phyloP scores from a whole-genome alignment of 2,113 vertebrate genomes.

The Ophthalmolycus amberensis region DNA sequence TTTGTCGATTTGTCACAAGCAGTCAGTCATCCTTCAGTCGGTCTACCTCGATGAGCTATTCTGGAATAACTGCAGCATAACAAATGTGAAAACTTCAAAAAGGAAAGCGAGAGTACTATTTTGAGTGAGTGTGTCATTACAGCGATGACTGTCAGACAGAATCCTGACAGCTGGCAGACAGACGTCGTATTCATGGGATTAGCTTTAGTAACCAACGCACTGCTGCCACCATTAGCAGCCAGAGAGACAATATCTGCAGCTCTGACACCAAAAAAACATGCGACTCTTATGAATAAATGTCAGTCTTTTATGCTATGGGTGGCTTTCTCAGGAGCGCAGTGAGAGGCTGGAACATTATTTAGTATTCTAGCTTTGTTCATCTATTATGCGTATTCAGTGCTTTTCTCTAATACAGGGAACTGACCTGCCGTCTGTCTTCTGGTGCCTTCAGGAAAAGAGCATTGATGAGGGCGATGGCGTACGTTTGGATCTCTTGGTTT shows the following conservation, averaged over 20 bases:
- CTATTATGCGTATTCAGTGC: not conserved
- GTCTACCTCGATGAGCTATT: slow-evolving; percentile 8
- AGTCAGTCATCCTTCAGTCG: slow-evolving; percentile 11
- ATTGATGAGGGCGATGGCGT: slow-evolving; percentile 97
- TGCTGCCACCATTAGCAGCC: slow-evolving; percentile 22
- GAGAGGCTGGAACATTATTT: slow-evolving; percentile 28
- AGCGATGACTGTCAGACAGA: slow-evolving; percentile 36
- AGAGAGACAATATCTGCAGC: slow-evolving; percentile 36
- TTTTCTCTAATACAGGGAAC: slow-evolving; percentile 60
- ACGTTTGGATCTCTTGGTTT: slow-evolving; percentile 99
- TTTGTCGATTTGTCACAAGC: slow-evolving; percentile 10
- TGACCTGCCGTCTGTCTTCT: slow-evolving; percentile 96
- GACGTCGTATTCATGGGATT: slow-evolving; percentile 43
- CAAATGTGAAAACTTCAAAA: slow-evolving; percentile 60
- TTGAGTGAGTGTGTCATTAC: slow-evolving; percentile 37
- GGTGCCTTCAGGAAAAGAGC: slow-evolving; percentile 98
- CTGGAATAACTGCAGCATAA: slow-evolving; percentile 37
- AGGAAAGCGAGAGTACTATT: slow-evolving; percentile 27
- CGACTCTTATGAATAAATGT: slow-evolving; percentile 3
- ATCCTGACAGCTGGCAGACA: slow-evolving; percentile 67
- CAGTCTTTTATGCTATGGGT: slow-evolving; percentile 14
- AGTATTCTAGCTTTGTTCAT: slow-evolving; percentile 29
- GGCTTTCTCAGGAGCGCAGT: slow-evolving; percentile 26
- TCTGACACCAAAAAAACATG: slow-evolving; percentile 3
- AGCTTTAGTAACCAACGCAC: slow-evolving; percentile 27